phyloP scores from a whole-genome alignment of 2,888 invertebrate species.

The Hymenopus coronatus region DNA sequence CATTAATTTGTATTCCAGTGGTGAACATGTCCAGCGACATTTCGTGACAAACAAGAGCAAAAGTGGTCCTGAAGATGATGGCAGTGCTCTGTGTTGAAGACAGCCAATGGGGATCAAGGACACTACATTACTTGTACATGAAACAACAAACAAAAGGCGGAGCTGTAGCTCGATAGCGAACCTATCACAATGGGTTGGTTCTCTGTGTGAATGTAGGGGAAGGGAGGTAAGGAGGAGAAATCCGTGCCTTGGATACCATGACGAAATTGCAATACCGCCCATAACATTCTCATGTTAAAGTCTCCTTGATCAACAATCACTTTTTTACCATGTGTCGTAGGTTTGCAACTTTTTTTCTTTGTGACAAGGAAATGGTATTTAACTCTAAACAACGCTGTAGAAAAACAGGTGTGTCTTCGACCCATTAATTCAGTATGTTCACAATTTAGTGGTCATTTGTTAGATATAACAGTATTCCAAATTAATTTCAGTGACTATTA shows the following conservation, averaged over 20 bases:
- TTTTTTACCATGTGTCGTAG: not conserved
- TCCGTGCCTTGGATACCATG: not conserved
- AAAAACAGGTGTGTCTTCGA: not conserved
- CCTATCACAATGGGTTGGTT: slow-evolving; percentile 2
- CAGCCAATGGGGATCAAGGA: slow-evolving; percentile 3
- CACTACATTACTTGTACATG: not conserved
- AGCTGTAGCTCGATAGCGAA: not conserved
- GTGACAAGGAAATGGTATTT: not conserved
- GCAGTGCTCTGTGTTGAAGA: not conserved
- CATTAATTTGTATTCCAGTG: not conserved
- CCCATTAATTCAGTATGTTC: not conserved
- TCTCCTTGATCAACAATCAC: not conserved
- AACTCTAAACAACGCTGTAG: not conserved
- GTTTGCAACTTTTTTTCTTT: not conserved
- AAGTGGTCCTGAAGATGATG: not conserved
- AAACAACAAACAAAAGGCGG: slow-evolving; percentile 16
- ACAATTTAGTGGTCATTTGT: not conserved
- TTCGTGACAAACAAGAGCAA: not conserved
- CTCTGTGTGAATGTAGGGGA: not conserved
- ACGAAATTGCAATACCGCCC: not conserved
- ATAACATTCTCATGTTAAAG: not conserved
- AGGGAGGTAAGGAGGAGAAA: not conserved
- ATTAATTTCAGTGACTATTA: not conserved
- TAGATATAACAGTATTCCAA: too few relatives aligned
- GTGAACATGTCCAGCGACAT: not conserved